phyloP scores from a whole-genome alignment of 2,113 vertebrate species.

The Heterocephalus glaber region DNA sequence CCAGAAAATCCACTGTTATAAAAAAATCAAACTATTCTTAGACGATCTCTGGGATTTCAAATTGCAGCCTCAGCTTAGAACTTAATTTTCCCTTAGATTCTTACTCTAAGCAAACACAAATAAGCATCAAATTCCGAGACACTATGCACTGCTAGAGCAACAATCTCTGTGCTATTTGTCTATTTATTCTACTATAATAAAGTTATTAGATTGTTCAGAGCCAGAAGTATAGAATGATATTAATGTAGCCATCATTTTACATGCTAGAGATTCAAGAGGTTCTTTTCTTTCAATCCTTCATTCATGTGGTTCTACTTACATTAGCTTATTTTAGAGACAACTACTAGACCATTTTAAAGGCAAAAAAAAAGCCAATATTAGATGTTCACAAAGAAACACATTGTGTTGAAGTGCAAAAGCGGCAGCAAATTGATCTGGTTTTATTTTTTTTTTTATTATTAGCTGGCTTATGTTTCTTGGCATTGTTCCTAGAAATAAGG shows the following conservation, averaged over 20 bases:
- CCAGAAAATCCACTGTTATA: slow-evolving; percentile 64
- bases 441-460: no score
- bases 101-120: slow-evolving; percentile 61
- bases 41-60: slow-evolving; percentile 61
- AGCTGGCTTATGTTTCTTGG: background rate
- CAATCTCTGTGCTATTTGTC: slow-evolving; percentile 49
- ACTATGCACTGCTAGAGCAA: slow-evolving; percentile 23
- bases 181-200: slow-evolving; percentile 33
- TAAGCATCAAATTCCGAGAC: background rate
- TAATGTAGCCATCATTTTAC: slow-evolving; percentile 33
- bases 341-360: background rate
- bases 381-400: background rate
- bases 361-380: background rate
- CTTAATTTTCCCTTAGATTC: slow-evolving; percentile 72
- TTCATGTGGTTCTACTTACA: background rate
- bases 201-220: slow-evolving; percentile 50
- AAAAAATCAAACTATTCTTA: slow-evolving; percentile 58
- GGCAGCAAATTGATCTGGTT: background rate
- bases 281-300: background rate
- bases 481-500: background rate
- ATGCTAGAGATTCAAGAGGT: background rate
- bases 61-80: slow-evolving; percentile 57
- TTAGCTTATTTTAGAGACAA: slow-evolving; percentile 33
- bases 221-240: background rate
- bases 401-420: slow-evolving; percentile 27